A percentile compares a stretch with the other conserved stretches of the same genome.
phyloP scores from a whole-genome alignment of 64 coral and sea anemone genomes.

The Montipora cactus region DNA sequence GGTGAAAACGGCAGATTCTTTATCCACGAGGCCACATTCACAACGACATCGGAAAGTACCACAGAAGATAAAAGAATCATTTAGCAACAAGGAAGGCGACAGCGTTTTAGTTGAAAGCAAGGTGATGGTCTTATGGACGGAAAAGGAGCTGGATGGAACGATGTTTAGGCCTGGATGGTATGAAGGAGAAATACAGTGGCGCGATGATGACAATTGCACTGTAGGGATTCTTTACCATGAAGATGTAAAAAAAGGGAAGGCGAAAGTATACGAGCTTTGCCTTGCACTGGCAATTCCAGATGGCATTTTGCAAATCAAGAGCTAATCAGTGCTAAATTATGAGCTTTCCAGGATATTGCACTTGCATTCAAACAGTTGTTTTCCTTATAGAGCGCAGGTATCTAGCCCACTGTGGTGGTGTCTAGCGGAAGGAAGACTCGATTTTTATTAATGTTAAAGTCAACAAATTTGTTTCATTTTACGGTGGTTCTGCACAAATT shows the following conservation, averaged over 20 bases:
- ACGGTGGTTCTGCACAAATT: too few relatives aligned
- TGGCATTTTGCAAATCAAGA: too few relatives aligned
- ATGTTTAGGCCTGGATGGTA: slow-evolving; percentile 29
- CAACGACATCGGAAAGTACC: neutral
- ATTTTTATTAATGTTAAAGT: too few relatives aligned
- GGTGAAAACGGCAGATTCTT: neutral
- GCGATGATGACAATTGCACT: slow-evolving; percentile 36
- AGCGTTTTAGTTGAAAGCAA: neutral
- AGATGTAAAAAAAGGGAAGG: neutral
- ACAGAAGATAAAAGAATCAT: neutral
- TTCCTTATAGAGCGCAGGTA: too few relatives aligned
- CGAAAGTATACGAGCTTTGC: too few relatives aligned
- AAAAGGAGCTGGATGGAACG: neutral
- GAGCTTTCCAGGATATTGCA: too few relatives aligned
- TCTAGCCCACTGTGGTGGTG: too few relatives aligned
- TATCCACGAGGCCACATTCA: neutral
- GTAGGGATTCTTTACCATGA: slow-evolving; percentile 56
- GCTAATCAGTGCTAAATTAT: too few relatives aligned
- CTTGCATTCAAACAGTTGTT: too few relatives aligned
- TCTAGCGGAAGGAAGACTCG: too few relatives aligned
- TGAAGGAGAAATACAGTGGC: slow-evolving; percentile 22
- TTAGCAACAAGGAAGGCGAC: neutral
- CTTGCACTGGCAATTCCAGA: too few relatives aligned
- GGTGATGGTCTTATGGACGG: slow-evolving; percentile 8
- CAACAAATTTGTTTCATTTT: too few relatives aligned